Conservation (phyloP, 2,888 invertebrate genomes). For the Sphaerophoria taeniata region DNA sequence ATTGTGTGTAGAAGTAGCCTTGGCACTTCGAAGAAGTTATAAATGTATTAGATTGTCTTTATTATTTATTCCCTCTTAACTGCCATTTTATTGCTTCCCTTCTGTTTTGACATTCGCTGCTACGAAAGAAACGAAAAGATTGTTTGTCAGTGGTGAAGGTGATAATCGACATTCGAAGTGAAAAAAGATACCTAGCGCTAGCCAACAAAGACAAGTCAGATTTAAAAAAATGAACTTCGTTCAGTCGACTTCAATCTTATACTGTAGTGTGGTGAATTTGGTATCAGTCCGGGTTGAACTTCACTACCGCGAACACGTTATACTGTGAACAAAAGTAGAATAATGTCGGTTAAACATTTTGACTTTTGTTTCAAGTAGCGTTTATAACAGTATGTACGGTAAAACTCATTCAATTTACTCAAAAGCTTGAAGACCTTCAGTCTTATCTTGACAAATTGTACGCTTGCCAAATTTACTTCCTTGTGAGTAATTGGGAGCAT, state of each 20-base stretch:
- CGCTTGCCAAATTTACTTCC: conserved; percentile 7
- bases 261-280: conserved; percentile 62
- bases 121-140: background rate
- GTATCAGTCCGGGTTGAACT: conserved; percentile 68
- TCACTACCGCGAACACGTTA: conserved; percentile 50
- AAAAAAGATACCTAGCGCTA: background rate
- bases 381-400: conserved; percentile 24
- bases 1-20: no score
- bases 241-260: conserved; percentile 53
- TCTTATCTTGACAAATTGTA: background rate
- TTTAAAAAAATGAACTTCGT: conserved; percentile 31
- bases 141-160: conserved; percentile 1
- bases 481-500: conserved; percentile 6
- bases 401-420: background rate
- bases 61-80: conserved; percentile 5
- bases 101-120: conserved; percentile 21
- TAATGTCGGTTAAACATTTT: conserved; percentile 45
- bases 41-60: no score
- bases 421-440: conserved; percentile 6
- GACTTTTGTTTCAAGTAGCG: conserved; percentile 33
- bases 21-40: no score
- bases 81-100: conserved; percentile 5
- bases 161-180: conserved; percentile 18
- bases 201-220: conserved; percentile 20
- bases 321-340: conserved; percentile 19